phyloP scores from a whole-genome alignment of 2,797 vertebrate genomes.

The Dendrocincla fuliginosa region DNA sequence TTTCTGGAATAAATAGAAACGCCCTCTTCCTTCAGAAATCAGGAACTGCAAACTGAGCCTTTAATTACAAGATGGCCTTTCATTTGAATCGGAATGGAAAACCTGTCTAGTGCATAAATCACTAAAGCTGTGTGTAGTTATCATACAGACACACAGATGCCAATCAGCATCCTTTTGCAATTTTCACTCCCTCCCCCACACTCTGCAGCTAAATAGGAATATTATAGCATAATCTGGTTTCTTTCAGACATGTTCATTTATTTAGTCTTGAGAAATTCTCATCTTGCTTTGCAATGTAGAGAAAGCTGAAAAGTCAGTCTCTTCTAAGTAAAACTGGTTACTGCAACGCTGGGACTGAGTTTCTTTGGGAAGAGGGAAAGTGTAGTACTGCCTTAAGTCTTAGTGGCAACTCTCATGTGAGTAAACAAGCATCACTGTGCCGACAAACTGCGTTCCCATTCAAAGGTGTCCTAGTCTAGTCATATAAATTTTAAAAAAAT shows the following conservation, averaged over 20 bases:
- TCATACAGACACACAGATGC: constrained; percentile 35
- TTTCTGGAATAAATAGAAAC: constrained; percentile 81
- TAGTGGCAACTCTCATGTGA: not conserved
- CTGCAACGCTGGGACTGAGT: rapidly evolving
- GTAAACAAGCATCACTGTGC: not conserved
- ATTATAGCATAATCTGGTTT: not conserved
- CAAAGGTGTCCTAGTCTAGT: not conserved
- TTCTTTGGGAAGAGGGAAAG: not conserved
- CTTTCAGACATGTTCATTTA: not conserved
- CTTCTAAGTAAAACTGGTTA: not conserved
- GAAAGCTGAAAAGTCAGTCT: not conserved
- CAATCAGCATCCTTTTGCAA: constrained; percentile 28
- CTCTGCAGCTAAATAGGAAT: not conserved
- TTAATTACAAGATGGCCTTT: constrained; percentile 53
- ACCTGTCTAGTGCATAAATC: constrained; percentile 14
- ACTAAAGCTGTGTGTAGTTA: constrained; percentile 31
- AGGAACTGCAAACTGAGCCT: constrained; percentile 71
- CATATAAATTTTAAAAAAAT: not conserved
- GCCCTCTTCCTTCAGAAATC: constrained; percentile 77
- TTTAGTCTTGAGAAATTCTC: not conserved
- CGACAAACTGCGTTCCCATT: not conserved
- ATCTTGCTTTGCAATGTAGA: not conserved
- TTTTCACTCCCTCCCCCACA: not conserved
- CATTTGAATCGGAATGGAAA: constrained; percentile 52
- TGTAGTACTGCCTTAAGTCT: not conserved